phyloP scores from a whole-genome alignment of 2,888 invertebrate genomes.

The Biston stratarius region DNA sequence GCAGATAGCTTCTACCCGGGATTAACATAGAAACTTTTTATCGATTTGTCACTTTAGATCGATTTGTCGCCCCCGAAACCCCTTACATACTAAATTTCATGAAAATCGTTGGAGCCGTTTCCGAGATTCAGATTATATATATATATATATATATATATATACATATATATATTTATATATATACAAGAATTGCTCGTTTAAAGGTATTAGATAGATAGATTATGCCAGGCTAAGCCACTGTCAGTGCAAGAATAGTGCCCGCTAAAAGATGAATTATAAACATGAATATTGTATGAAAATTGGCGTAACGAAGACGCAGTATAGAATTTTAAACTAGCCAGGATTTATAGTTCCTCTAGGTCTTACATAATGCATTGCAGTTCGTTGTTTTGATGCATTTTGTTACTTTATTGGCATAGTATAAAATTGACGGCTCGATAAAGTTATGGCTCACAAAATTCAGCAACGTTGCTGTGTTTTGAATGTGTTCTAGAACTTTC shows the following conservation, averaged over 20 bases:
- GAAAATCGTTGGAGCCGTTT: no score
- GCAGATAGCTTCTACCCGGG: no score
- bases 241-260: constrained; percentile 15
- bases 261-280: constrained; percentile 49
- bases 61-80: no score
- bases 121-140: no score
- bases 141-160: no score
- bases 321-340: constrained; percentile 60
- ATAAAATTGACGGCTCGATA: constrained; percentile 47
- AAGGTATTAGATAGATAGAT: no score
- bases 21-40: no score
- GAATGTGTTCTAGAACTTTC: constrained; percentile 24
- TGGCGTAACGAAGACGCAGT: constrained; percentile 57
- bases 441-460: constrained; percentile 45
- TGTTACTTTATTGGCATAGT: constrained; percentile 52
- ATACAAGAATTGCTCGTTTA: no score
- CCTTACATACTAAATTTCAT: no score
- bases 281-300: constrained; percentile 64
- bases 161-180: no score
- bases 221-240: not conserved
- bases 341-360: constrained; percentile 55
- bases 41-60: no score
- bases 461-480: constrained; percentile 26
- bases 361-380: constrained; percentile 53
- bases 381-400: constrained; percentile 50